Conservation (phyloP, 2,888 invertebrate species). For the Caenorhabditis panamensis region DNA sequence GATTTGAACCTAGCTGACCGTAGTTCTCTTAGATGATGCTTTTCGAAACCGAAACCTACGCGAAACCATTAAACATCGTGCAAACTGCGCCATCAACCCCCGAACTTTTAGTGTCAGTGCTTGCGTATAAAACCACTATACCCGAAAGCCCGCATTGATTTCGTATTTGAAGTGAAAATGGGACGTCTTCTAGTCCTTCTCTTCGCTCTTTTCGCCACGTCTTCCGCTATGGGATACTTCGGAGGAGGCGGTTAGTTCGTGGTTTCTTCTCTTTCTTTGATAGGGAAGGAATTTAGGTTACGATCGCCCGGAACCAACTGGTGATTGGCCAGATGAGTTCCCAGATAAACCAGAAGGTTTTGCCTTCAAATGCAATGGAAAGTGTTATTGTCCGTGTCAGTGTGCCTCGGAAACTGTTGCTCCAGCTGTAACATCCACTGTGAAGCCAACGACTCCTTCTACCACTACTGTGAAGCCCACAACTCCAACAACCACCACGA, state of each 20-base stretch:
- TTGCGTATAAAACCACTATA: slow-evolving; percentile 31
- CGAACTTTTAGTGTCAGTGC: background rate
- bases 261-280: background rate
- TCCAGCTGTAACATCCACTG: background rate
- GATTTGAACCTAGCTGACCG: background rate
- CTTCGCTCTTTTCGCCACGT: background rate
- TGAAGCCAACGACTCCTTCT: background rate
- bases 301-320: background rate
- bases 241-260: slow-evolving; percentile 13
- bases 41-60: slow-evolving; percentile 13
- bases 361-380: slow-evolving; percentile 25
- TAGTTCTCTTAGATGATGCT: too few species aligned
- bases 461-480: background rate
- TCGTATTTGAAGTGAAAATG: background rate
- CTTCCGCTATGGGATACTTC: slow-evolving; percentile 30
- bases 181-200: slow-evolving; percentile 29
- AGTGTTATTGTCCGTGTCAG: slow-evolving; percentile 9
- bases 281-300: background rate
- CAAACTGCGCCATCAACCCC: slow-evolving; percentile 18
- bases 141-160: background rate
- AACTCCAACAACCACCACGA: background rate
- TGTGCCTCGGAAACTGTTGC: background rate
- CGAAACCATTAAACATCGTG: slow-evolving; percentile 14
- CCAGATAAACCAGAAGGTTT: slow-evolving; percentile 35
- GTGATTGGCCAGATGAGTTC: slow-evolving; percentile 47